These are phyloP conservation scores for Empidonax traillii DNA, from an alignment of 2,113 vertebrate genomes.

Conservation along the genomic window DNA sequence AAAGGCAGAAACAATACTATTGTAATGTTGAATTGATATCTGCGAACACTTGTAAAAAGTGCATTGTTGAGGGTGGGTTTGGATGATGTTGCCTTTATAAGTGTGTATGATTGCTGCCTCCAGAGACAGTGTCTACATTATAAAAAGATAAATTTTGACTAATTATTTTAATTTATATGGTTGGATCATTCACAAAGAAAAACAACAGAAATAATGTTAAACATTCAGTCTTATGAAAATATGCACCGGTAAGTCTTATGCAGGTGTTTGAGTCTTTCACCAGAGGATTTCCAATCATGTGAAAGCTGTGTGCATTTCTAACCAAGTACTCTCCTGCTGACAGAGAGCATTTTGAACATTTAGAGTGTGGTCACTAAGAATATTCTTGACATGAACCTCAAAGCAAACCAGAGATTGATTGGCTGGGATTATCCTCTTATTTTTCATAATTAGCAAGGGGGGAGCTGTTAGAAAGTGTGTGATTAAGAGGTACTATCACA, in stretches of 20 bases:
- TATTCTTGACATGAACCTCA: background rate
- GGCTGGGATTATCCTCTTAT: background rate
- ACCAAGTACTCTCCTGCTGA: background rate
- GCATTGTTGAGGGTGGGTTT: background rate
- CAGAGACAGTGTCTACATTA: background rate
- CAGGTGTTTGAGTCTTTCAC: background rate
- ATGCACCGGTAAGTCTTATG: background rate
- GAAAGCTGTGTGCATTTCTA: background rate
- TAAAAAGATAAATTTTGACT: background rate
- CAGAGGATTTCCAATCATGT: background rate
- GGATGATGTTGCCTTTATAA: background rate
- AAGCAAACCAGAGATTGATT: background rate
- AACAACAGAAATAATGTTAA: background rate
- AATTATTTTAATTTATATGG: background rate
- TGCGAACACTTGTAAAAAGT: background rate
- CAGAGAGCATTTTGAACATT: accelerated
- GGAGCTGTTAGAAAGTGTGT: background rate
- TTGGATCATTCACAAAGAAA: background rate
- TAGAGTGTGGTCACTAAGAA: background rate
- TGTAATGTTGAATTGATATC: background rate
- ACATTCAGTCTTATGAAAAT: background rate
- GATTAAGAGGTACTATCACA: background rate
- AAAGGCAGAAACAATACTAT: background rate
- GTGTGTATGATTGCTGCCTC: background rate
- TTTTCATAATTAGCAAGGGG: background rate